These are phyloP conservation scores for Natator depressus DNA, from an alignment of 2,113 vertebrate species.

Conservation along the genomic window DNA sequence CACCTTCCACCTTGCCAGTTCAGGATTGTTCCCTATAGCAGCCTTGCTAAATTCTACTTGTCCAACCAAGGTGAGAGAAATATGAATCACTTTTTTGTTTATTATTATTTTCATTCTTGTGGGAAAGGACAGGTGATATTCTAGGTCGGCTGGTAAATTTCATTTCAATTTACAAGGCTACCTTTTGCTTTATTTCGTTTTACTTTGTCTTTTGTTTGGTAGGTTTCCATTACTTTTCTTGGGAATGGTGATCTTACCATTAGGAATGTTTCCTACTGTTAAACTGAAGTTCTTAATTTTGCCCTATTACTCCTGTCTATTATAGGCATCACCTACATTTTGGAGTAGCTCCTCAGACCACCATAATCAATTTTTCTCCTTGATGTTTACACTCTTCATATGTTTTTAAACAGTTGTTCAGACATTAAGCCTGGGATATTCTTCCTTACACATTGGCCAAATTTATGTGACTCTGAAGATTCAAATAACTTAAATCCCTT, in stretches of 20 bases:
- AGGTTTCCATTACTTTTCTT: neutral
- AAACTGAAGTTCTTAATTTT: neutral
- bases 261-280: neutral
- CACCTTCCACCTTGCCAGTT: constrained; percentile 15
- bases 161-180: neutral
- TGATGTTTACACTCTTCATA: constrained; percentile 50
- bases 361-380: constrained; percentile 39
- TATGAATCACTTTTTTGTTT: neutral
- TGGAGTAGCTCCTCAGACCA: constrained; percentile 33
- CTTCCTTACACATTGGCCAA: neutral
- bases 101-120: neutral
- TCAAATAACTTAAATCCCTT: constrained; percentile 47
- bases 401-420: neutral
- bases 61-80: neutral
- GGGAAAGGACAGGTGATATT: neutral
- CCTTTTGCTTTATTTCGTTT: neutral
- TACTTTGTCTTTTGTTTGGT: neutral
- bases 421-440: constrained; percentile 34
- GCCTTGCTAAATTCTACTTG: constrained; percentile 40
- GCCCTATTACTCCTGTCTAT: constrained; percentile 11
- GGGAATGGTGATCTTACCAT: neutral
- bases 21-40: neutral
- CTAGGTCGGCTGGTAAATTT: neutral
- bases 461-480: constrained; percentile 27
- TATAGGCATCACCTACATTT: neutral